phyloP scores from a whole-genome alignment of 2,113 vertebrate species.

The Pituophis catenifer region DNA sequence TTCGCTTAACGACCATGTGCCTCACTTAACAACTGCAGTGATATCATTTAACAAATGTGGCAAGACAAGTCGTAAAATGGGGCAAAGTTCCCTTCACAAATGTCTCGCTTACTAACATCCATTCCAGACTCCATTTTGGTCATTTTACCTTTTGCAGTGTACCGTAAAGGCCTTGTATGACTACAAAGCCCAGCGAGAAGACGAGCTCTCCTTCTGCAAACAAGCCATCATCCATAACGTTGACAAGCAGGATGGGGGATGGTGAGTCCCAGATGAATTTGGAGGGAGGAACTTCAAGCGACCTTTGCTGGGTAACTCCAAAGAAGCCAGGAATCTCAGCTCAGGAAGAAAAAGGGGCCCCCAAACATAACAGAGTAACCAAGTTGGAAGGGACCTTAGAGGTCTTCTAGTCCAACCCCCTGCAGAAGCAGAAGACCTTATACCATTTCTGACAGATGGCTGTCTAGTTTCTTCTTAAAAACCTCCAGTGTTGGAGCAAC shows the following conservation, averaged over 20 bases:
- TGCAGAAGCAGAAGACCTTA: background rate
- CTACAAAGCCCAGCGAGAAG: constrained; percentile 85
- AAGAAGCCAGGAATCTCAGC: background rate
- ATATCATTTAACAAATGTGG: too few relatives aligned
- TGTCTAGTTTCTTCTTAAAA: too few relatives aligned
- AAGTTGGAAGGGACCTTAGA: background rate
- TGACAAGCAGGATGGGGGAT: constrained; percentile 84
- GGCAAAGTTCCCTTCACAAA: too few relatives aligned
- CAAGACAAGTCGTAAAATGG: too few relatives aligned
- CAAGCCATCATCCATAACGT: constrained; percentile 84
- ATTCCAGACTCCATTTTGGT: background rate
- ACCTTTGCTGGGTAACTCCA: background rate
- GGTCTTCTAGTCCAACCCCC: background rate
- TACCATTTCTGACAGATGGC: too few relatives aligned
- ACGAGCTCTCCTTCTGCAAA: constrained; percentile 86
- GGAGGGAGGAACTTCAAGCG: background rate
- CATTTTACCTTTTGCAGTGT: constrained; percentile 62
- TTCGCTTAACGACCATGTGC: too few relatives aligned
- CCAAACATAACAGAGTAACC: background rate
- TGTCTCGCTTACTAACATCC: background rate
- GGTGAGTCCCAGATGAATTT: constrained; percentile 65
- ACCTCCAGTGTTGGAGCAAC: too few relatives aligned
- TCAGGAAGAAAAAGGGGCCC: background rate
- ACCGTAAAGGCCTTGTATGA: constrained; percentile 85
- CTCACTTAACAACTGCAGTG: too few relatives aligned